Base-by-base conservation (phyloP, 2,888 invertebrate species). In the Mayetiola destructor region DNA sequence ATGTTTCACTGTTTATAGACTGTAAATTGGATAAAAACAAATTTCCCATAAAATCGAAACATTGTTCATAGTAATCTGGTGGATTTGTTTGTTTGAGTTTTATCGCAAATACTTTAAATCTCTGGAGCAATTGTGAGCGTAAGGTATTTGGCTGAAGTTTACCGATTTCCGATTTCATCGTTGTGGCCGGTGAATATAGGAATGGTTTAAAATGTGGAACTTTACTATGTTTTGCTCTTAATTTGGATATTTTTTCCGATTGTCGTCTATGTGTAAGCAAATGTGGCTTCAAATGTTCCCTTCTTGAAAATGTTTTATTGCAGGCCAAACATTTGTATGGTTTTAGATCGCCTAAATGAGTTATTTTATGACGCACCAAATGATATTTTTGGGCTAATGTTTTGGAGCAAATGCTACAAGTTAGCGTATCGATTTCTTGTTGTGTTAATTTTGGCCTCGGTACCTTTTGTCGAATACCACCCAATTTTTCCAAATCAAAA, bases 41-140 rank as follows among this genome's bases (percentile, higher is more conserved):
- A 48, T 48, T 48, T 23, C 48, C 48, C 48, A 48, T 27, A 27
- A 48, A 48, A 27, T 48, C 27, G 27, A 48, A 48, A 9, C 48
- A 48, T 48, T 48, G 48, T n/a, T 48, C 48, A 16, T 48, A 48
- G n/a, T 27, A 48, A 48, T 48, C 48, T 27, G 20, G 20, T n/a
- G 18, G 6, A 48, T 48, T 48, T 14, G 23, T 27, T 6, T 48
- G 8, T 20, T 48, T 48, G 14, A 48, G 48, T 9, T 48, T 48
- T n/a, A 48, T 48, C n/a, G 48, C 48, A 27, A 48, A 48, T n/a
- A 48, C n/a, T 48, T 48, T 48, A 16, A 48, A 48, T 27, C 48
- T 23, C n/a, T 48, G 48, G 9, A 48, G 48, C 16, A 48, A n/a
- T 12, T 48, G 48, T n/a, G 23, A 27, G 2, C 48, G 23, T 6